These are phyloP conservation scores for Erebia palarica DNA, from an alignment of 2,888 invertebrate species.

Conservation along the genomic window DNA sequence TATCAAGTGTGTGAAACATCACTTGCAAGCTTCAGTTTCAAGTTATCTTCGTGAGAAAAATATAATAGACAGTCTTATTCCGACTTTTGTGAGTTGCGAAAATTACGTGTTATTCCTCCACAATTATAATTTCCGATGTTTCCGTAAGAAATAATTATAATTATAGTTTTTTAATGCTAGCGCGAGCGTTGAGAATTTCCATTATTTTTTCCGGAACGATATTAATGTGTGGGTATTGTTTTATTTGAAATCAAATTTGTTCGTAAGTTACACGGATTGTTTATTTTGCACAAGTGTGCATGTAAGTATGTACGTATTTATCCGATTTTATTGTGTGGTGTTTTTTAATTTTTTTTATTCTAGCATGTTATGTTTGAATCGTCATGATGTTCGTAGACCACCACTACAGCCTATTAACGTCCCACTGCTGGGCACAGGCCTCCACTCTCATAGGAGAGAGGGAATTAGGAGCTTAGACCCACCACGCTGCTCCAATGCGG, in stretches of 20 bases:
- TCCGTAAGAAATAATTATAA: neutral
- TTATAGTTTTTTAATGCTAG: neutral
- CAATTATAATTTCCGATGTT: neutral
- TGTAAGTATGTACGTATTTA: neutral
- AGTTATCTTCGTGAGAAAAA: conserved; percentile 22
- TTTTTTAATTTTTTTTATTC: neutral
- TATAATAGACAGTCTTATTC: neutral
- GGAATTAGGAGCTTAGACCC: no score
- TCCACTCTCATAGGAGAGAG: no score
- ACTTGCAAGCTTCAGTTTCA: conserved; percentile 7
- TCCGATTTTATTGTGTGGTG: conserved; percentile 10
- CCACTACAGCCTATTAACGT: no score
- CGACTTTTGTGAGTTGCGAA: neutral
- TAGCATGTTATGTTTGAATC: neutral
- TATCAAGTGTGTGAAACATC: conserved; percentile 27
- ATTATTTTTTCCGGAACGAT: neutral
- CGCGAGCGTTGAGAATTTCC: neutral
- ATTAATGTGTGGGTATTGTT: neutral
- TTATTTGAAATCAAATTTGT: neutral
- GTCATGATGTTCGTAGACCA: neutral
- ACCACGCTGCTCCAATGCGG: no score
- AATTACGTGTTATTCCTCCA: neutral
- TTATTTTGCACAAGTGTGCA: conserved; percentile 4
- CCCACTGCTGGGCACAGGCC: no score
- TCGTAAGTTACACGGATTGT: neutral